Percentiles rank a stretch among this genome's conserved stretches.
Evolutionary conservation across 2,888 invertebrate species (phyloP).

Genomic region (Furcula furcula): DNA sequence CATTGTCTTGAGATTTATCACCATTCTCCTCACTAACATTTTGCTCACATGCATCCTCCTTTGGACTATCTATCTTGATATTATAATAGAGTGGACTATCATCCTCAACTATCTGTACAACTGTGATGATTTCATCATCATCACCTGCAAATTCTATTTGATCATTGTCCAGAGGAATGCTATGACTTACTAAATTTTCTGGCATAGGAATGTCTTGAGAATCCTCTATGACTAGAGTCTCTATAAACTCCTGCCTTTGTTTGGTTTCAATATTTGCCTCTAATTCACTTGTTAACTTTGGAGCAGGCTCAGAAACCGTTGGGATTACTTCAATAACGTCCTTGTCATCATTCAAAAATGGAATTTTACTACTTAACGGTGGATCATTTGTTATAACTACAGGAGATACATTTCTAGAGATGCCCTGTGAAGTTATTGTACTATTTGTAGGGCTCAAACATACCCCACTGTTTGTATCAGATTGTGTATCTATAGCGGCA

Average conservation of each 20-base stretch:
- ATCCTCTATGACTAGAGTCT: constrained; percentile 16
- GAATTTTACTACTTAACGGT: constrained; percentile 13
- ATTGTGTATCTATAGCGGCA: constrained; percentile 59
- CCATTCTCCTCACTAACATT: constrained; percentile 24
- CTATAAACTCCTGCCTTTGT: constrained; percentile 12
- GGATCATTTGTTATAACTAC: constrained; percentile 27
- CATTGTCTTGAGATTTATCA: constrained; percentile 40
- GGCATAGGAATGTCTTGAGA: constrained; percentile 17
- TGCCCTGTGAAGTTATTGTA: constrained; percentile 34
- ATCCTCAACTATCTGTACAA: constrained; percentile 77
- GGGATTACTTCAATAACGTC: constrained; percentile 4
- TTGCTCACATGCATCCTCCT: constrained; percentile 28
- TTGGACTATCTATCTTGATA: constrained; percentile 63
- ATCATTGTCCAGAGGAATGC: constrained; percentile 50
- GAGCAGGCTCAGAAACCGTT: constrained; percentile 5
- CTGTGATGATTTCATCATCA: constrained; percentile 76
- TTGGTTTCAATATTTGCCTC: constrained; percentile 5
- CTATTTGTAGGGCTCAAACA: constrained; percentile 51
- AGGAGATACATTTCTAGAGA: constrained; percentile 54
- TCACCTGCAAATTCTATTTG: constrained; percentile 59
- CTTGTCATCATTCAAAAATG: constrained; percentile 14
- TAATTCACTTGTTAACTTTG: constrained; percentile 1
- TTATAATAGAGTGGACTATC: constrained; percentile 67
- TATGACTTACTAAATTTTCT: constrained; percentile 28
- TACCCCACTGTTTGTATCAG: constrained; percentile 55